phyloP scores from a whole-genome alignment of 1,140 invertebrate species.

The Mercenaria mercenaria region DNA sequence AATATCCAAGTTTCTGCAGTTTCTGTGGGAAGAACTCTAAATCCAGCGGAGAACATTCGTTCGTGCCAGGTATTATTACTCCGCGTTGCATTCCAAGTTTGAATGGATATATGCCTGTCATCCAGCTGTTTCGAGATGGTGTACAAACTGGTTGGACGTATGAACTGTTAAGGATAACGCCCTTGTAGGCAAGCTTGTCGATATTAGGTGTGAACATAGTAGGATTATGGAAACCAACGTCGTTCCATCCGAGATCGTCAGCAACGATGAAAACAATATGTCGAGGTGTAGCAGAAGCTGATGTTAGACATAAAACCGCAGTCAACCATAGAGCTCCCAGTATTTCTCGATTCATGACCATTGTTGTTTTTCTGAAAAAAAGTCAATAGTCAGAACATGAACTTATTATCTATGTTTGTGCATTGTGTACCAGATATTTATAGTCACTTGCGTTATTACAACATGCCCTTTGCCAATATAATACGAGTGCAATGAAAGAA shows the following conservation, averaged over 20 bases:
- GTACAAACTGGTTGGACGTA: conserved; percentile 81
- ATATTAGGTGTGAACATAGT: conserved; percentile 77
- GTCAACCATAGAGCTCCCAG: too few species aligned
- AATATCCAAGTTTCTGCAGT: conserved; percentile 87
- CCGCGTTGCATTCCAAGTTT: conserved; percentile 18
- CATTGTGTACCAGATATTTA: too few species aligned
- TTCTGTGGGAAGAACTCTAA: conserved; percentile 78
- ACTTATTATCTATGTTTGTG: too few species aligned
- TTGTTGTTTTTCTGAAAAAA: too few species aligned
- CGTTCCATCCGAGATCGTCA: conserved; percentile 81
- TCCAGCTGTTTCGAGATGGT: conserved; percentile 76
- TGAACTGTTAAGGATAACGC: conserved; percentile 72
- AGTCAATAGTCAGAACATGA: too few species aligned
- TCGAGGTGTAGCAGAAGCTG: conserved; percentile 58
- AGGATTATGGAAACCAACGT: conserved; percentile 81
- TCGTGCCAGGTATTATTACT: background rate
- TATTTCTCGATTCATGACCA: too few species aligned
- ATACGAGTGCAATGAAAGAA: too few species aligned
- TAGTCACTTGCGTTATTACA: too few species aligned
- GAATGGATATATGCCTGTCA: conserved; percentile 53
- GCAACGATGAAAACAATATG: conserved; percentile 77
- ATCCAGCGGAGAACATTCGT: background rate
- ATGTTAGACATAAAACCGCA: too few species aligned
- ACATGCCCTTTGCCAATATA: too few species aligned
- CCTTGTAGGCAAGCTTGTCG: conserved; percentile 72